Conservation (phyloP, 2,888 invertebrate species). For the Limnephilus auricula region DNA sequence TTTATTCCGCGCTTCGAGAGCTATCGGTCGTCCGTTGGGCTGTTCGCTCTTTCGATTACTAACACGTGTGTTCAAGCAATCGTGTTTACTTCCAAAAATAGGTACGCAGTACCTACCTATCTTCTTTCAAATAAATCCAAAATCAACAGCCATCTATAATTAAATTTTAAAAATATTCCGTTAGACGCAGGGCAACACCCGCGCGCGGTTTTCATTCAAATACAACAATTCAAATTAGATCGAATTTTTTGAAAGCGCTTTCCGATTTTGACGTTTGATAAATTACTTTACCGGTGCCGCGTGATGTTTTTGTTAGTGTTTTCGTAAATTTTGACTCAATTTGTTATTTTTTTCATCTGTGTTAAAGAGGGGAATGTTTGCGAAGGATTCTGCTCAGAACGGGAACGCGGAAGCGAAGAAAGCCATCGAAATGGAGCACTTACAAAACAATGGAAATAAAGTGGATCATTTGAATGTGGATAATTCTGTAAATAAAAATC, state of each 20-base stretch:
- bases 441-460: conserved; percentile 51
- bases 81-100: conserved; percentile 19
- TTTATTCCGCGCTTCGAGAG: conserved; percentile 35
- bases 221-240: conserved; percentile 10
- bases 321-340: conserved; percentile 8
- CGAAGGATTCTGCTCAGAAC: conserved; percentile 45
- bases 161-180: conserved; percentile 15
- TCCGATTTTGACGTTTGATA: conserved; percentile 42
- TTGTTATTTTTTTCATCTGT: not conserved
- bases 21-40: conserved; percentile 20
- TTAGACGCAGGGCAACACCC: conserved; percentile 39
- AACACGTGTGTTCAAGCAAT: conserved; percentile 28
- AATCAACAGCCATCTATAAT: conserved; percentile 2
- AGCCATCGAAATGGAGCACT: conserved; percentile 61
- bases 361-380: conserved; percentile 36
- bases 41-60: not conserved
- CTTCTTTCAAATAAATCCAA: not conserved
- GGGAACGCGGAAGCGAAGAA: conserved; percentile 51
- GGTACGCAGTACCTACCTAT: conserved; percentile 5
- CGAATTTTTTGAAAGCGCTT: conserved; percentile 10
- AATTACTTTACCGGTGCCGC: conserved; percentile 3
- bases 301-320: conserved; percentile 39
- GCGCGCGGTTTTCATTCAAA: conserved; percentile 10
- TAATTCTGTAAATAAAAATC: conserved; percentile 42
- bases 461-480: conserved; percentile 42